Evolutionary conservation across 2,113 vertebrate species (phyloP).

Genomic region (Rhea americana): DNA sequence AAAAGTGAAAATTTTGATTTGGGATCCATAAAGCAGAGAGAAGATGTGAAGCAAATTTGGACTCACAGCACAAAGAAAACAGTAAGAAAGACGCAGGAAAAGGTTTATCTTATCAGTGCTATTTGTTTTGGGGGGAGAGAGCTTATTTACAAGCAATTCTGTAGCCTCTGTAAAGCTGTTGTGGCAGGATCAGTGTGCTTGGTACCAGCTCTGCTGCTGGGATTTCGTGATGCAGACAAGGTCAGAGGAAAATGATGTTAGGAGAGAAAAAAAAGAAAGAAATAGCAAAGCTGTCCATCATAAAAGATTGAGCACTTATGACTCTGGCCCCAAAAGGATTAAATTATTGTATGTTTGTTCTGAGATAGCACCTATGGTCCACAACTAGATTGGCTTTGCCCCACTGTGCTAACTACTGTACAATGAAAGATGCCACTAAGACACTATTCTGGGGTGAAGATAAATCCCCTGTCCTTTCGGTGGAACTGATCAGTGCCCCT

Average conservation of each 20-base stretch:
- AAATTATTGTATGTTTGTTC: not conserved
- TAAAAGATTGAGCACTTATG: not conserved
- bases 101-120: not conserved
- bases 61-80: not conserved
- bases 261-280: not conserved
- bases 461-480: not conserved
- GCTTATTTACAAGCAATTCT: not conserved
- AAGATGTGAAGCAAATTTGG: not conserved
- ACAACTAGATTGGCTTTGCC: not conserved
- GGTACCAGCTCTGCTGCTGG: not conserved
- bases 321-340: not conserved
- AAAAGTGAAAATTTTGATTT: constrained; percentile 32
- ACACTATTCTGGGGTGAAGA: not conserved
- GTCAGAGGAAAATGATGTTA: not conserved
- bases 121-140: not conserved
- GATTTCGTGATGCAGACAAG: not conserved
- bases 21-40: not conserved
- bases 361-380: not conserved
- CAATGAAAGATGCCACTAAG: not conserved
- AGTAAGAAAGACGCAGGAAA: not conserved
- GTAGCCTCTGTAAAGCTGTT: not conserved
- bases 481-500: rapidly evolving
- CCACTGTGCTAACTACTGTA: not conserved
- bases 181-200: not conserved
- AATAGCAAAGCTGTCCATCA: not conserved